These are phyloP conservation scores for Alsophila aescularia DNA, from an alignment of 2,888 invertebrate species.

Conservation along the genomic window DNA sequence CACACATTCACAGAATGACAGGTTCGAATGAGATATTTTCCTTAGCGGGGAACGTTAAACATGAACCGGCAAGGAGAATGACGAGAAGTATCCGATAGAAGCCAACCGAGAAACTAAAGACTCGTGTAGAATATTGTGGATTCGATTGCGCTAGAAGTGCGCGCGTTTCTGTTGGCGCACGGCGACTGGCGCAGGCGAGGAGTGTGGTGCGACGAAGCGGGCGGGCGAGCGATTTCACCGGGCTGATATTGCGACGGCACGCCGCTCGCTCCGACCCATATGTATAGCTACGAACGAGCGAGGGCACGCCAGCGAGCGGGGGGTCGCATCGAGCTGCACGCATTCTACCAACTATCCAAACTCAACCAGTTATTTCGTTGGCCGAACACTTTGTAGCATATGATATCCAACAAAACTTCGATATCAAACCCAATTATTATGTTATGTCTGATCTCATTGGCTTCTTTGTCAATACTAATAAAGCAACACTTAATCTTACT, in stretches of 20 bases:
- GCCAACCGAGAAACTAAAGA: conserved; percentile 63
- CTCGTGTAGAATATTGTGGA: conserved; percentile 70
- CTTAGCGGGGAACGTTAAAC: conserved; percentile 45
- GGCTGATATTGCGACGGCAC: conserved; percentile 83
- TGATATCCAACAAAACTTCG: conserved; percentile 7
- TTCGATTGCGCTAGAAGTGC: conserved; percentile 82
- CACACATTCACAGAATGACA: conserved; percentile 50
- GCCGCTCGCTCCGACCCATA: conserved; percentile 75
- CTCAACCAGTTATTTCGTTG: conserved; percentile 68
- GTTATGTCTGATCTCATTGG: conserved; percentile 10
- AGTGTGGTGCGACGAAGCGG: conserved; percentile 79
- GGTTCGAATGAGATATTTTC: conserved; percentile 48
- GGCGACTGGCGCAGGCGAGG: conserved; percentile 83
- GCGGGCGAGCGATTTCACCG: conserved; percentile 84
- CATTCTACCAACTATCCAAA: conserved; percentile 66
- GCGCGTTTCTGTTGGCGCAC: conserved; percentile 84
- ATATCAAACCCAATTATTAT: conserved; percentile 5
- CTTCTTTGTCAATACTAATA: conserved; percentile 5
- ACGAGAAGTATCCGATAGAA: conserved; percentile 44
- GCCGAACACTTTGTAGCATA: conserved; percentile 42
- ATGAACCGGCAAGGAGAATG: conserved; percentile 53
- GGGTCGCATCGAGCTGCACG: conserved; percentile 74
- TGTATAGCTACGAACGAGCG: conserved; percentile 74
- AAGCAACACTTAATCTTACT: conserved; percentile 9
- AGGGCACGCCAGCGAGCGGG: conserved; percentile 76